Percentiles rank a stretch among this genome's conserved stretches.
These are phyloP conservation scores for Dolichotis patagonum DNA, from an alignment of 2,113 vertebrate species.

Conservation along the genomic window DNA sequence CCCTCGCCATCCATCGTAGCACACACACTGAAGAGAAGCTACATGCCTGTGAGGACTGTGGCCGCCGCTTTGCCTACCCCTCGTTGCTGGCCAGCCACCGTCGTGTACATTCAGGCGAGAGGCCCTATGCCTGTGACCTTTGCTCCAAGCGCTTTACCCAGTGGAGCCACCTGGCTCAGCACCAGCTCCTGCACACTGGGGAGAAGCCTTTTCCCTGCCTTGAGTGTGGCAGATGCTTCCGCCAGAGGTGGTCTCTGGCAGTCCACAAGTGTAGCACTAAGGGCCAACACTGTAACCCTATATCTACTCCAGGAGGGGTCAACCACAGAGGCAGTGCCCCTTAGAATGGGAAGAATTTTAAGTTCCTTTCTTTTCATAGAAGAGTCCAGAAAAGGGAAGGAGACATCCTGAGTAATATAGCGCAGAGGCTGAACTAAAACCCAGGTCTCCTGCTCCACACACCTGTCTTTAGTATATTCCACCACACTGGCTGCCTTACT, in stretches of 20 bases:
- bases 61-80: slow-evolving; percentile 82
- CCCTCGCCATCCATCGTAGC: slow-evolving; percentile 79
- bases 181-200: slow-evolving; percentile 79
- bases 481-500: slow-evolving; percentile 58
- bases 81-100: slow-evolving; percentile 79
- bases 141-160: slow-evolving; percentile 85
- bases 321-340: slow-evolving; percentile 29
- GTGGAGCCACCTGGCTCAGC: slow-evolving; percentile 83
- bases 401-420: neutral
- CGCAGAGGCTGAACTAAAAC: neutral
- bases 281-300: slow-evolving; percentile 41
- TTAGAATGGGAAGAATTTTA: neutral
- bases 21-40: slow-evolving; percentile 80
- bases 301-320: neutral
- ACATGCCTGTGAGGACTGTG: slow-evolving; percentile 79
- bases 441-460: neutral
- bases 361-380: neutral
- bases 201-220: slow-evolving; percentile 79
- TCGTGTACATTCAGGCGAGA: slow-evolving; percentile 74
- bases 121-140: slow-evolving; percentile 80
- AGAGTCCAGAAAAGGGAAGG: neutral
- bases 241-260: slow-evolving; percentile 77
- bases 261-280: slow-evolving; percentile 77
- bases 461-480: neutral
- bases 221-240: slow-evolving; percentile 78